phyloP scores from a whole-genome alignment of 2,113 vertebrate species.

The Pedetes capensis region DNA sequence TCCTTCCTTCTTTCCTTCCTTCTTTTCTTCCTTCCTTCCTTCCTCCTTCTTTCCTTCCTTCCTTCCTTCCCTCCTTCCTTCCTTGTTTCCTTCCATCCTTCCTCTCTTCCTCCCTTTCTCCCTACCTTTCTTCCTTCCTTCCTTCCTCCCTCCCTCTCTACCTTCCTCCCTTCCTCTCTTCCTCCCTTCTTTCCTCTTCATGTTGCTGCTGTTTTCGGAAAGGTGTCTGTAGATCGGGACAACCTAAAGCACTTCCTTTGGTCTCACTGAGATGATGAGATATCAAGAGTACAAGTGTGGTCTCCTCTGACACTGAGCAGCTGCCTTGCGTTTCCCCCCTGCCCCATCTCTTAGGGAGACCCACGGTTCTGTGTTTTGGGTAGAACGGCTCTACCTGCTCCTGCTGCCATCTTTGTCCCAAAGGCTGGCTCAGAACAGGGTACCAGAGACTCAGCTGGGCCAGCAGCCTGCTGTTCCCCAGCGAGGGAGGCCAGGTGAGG shows the following conservation, averaged over 20 bases:
- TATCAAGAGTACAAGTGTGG: fast-evolving
- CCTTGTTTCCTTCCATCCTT: background rate
- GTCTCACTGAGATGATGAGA: background rate
- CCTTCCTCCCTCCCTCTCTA: background rate
- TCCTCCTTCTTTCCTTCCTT: fast-evolving
- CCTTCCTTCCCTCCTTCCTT: too few species aligned
- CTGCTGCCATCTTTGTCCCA: background rate
- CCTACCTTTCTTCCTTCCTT: too few species aligned
- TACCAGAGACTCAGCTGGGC: too few species aligned
- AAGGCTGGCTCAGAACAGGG: fast-evolving
- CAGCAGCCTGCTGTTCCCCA: background rate
- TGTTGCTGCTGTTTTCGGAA: fast-evolving
- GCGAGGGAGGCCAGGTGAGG: background rate
- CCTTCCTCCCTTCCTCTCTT: fast-evolving
- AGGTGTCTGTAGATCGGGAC: fast-evolving
- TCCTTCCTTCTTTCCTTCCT: fast-evolving
- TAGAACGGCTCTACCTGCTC: background rate
- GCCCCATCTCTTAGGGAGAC: fast-evolving
- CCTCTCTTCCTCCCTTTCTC: background rate
- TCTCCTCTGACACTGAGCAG: fast-evolving
- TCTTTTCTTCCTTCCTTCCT: fast-evolving
- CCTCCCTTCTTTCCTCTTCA: background rate
- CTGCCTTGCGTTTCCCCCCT: fast-evolving
- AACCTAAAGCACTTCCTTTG: fast-evolving
- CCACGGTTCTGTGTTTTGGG: too few species aligned